These are phyloP conservation scores for Microchrysa polita DNA, from an alignment of 2,888 invertebrate species.

Conservation along the genomic window DNA sequence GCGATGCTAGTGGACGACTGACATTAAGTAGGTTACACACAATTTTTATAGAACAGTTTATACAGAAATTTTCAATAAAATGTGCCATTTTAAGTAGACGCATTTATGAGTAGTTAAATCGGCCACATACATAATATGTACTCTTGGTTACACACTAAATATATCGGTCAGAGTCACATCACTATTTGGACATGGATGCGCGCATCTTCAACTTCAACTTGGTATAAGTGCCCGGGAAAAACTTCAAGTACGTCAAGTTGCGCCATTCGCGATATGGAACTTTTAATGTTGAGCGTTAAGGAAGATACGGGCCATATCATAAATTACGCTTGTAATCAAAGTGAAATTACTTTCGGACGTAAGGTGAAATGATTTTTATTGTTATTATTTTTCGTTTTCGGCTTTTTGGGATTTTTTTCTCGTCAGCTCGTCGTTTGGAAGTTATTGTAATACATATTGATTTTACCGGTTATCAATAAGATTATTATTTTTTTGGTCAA, in stretches of 20 bases:
- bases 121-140: conserved; percentile 21
- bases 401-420: too few species aligned
- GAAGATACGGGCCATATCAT: conserved; percentile 23
- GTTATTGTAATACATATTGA: too few species aligned
- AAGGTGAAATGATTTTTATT: conserved; percentile 19
- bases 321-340: conserved; percentile 28
- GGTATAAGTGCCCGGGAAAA: background rate
- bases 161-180: conserved; percentile 27
- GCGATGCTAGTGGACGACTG: too few species aligned
- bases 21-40: conserved; percentile 41
- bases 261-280: background rate
- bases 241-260: conserved; percentile 25
- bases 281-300: conserved; percentile 24
- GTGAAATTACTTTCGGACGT: conserved; percentile 14
- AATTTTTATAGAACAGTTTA: conserved; percentile 40
- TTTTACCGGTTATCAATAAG: too few species aligned
- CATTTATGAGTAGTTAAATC: conserved; percentile 30
- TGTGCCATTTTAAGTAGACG: conserved; percentile 34
- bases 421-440: too few species aligned
- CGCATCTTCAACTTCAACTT: background rate
- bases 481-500: too few species aligned
- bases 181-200: background rate
- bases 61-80: conserved; percentile 36
- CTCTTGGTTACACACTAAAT: too few species aligned
- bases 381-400: too few species aligned